Percentiles rank a stretch among this genome's conserved stretches.
phyloP scores from a whole-genome alignment of 2,888 invertebrate genomes.

The Andrena bucephala region DNA sequence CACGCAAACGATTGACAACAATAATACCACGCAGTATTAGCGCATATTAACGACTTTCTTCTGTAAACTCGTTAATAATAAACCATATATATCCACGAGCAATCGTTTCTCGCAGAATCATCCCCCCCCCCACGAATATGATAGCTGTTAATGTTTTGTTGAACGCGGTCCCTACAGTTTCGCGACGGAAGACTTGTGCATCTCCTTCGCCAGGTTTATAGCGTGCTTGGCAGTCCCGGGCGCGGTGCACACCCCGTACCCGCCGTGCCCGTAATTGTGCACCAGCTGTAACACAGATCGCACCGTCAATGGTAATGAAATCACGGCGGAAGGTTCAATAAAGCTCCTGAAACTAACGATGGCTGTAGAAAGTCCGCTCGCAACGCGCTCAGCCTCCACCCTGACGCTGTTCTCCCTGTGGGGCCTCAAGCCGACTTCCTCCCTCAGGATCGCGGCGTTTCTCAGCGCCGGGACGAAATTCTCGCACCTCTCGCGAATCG shows the following conservation, averaged over 20 bases:
- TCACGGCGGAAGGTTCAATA: background rate
- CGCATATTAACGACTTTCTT: conserved; percentile 69
- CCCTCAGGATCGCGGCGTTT: conserved; percentile 79
- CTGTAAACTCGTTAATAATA: conserved; percentile 71
- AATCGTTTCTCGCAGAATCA: conserved; percentile 14
- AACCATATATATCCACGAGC: conserved; percentile 40
- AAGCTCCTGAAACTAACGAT: conserved; percentile 67
- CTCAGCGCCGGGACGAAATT: conserved; percentile 90
- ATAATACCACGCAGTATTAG: conserved; percentile 75
- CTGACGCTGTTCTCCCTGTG: conserved; percentile 90
- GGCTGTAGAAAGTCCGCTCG: conserved; percentile 63
- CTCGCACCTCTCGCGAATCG: conserved; percentile 92
- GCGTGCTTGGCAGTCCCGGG: conserved; percentile 95
- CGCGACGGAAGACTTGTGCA: conserved; percentile 79
- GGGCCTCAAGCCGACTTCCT: conserved; percentile 91
- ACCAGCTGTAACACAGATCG: conserved; percentile 86
- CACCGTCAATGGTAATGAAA: background rate
- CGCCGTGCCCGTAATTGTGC: conserved; percentile 98
- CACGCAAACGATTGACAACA: conserved; percentile 36
- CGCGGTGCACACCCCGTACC: conserved; percentile 95
- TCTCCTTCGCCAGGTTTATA: conserved; percentile 88
- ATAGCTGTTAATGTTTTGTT: background rate
- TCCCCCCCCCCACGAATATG: background rate
- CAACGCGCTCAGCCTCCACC: conserved; percentile 88
- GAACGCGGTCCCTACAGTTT: conserved; percentile 60